Evolutionary conservation across 2,888 invertebrate species (phyloP).

Genomic region (Cosmorhoe ocellata): DNA sequence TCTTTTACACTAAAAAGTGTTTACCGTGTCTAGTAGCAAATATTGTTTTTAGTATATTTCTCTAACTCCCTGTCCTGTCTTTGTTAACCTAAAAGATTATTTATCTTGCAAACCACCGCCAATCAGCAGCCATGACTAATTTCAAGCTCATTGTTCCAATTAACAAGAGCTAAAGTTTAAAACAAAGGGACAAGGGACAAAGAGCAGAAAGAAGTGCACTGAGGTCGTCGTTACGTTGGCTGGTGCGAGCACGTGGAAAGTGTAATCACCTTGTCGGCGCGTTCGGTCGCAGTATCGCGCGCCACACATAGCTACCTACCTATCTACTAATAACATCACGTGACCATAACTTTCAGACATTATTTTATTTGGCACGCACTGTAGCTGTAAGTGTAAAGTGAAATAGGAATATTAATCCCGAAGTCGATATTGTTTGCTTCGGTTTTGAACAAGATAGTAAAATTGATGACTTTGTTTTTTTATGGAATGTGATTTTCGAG

Average conservation of each 20-base stretch:
- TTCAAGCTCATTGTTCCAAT: slow-evolving; percentile 35
- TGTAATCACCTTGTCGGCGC: slow-evolving; percentile 29
- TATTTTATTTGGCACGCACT: slow-evolving; percentile 43
- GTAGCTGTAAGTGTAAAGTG: slow-evolving; percentile 26
- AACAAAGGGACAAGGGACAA: slow-evolving; percentile 49
- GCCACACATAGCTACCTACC: slow-evolving; percentile 12
- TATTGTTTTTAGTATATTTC: no score
- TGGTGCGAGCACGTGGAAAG: slow-evolving; percentile 52
- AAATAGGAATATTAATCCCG: slow-evolving; percentile 11
- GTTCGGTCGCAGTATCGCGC: slow-evolving; percentile 13
- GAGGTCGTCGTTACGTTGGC: slow-evolving; percentile 56
- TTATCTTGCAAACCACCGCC: not conserved
- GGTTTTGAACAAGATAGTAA: not conserved
- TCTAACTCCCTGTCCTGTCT: no score
- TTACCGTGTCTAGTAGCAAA: no score
- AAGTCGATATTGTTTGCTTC: not conserved
- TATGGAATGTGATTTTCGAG: not conserved
- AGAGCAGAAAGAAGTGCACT: slow-evolving; percentile 39
- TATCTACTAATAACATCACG: slow-evolving; percentile 22
- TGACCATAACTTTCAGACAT: slow-evolving; percentile 38
- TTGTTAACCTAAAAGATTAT: not conserved
- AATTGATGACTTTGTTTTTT: not conserved
- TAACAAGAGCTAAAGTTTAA: slow-evolving; percentile 16
- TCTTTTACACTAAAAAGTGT: no score
- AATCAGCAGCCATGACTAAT: slow-evolving; percentile 32